phyloP scores from a whole-genome alignment of 1,140 invertebrate genomes.

The Trichonephila inaurata region DNA sequence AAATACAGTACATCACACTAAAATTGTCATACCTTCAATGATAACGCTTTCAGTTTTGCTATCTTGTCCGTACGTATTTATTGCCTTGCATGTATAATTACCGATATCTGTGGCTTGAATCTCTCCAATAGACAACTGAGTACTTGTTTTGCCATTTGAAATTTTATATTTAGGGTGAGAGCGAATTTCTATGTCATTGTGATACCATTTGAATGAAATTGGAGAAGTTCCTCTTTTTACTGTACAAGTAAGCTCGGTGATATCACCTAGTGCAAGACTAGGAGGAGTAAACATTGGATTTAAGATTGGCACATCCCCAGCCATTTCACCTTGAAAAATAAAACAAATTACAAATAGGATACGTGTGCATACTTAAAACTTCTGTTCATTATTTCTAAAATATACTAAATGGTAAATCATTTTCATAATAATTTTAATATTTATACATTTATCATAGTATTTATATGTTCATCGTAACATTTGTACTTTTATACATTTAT shows the following conservation, averaged over 20 bases:
- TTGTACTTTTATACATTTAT: too few relatives aligned
- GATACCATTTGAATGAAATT: constrained; percentile 48
- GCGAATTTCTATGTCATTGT: neutral
- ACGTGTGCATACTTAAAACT: too few relatives aligned
- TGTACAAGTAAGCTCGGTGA: constrained; percentile 33
- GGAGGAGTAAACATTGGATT: constrained; percentile 57
- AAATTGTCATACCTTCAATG: constrained; percentile 54
- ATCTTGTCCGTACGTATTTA: constrained; percentile 77
- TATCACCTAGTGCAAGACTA: constrained; percentile 57
- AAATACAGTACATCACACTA: too few relatives aligned
- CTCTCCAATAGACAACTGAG: constrained; percentile 19
- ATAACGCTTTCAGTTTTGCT: constrained; percentile 78
- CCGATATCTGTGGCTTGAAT: constrained; percentile 76
- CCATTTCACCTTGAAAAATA: neutral
- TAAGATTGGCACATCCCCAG: constrained; percentile 25
- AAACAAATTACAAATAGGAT: too few relatives aligned
- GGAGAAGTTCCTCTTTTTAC: constrained; percentile 62
- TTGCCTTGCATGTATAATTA: constrained; percentile 79
- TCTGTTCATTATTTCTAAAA: too few relatives aligned
- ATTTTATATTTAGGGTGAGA: constrained; percentile 43
- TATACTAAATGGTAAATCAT: too few relatives aligned
- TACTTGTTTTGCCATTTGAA: constrained; percentile 1
- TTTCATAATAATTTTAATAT: too few relatives aligned
- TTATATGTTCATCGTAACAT: too few relatives aligned
- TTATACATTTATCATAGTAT: too few relatives aligned